phyloP scores from a whole-genome alignment of 1,140 invertebrate genomes.

The Bombus breviceps region DNA sequence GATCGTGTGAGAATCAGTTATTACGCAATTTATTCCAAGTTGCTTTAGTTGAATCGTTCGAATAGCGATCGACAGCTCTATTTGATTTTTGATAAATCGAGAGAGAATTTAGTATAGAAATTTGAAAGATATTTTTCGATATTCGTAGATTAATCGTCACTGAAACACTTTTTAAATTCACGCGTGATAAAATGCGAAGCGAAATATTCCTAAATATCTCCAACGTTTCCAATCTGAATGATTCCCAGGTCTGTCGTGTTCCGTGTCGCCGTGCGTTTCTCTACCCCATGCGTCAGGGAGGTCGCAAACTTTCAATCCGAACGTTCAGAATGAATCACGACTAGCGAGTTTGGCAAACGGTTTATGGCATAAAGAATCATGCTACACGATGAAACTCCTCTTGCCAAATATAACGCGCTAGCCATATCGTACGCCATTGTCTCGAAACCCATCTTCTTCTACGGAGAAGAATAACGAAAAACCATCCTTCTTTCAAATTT shows the following conservation, averaged over 20 bases:
- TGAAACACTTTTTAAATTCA: too few species aligned
- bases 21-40: too few species aligned
- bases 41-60: too few species aligned
- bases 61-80: too few species aligned
- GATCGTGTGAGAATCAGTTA: not conserved
- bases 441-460: not conserved
- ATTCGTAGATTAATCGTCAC: too few species aligned
- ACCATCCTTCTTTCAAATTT: too few species aligned
- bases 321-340: not conserved
- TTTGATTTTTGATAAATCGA: too few species aligned
- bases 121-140: too few species aligned
- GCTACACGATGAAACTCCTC: not conserved
- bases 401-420: not conserved
- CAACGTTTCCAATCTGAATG: not conserved
- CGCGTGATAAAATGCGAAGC: too few species aligned
- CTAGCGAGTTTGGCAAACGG: not conserved
- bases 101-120: too few species aligned
- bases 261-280: not conserved
- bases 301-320: not conserved
- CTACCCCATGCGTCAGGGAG: too few species aligned
- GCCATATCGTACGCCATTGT: not conserved
- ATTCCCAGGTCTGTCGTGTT: not conserved
- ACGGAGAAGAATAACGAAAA: not conserved
- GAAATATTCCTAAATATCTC: too few species aligned
- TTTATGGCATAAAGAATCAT: not conserved